Evolutionary conservation across 35 echinoderm and acorn worm species (phyloP), one percentile per base, ranked within the genome.

Genomic region (Eucidaris tribuloides): DNA sequence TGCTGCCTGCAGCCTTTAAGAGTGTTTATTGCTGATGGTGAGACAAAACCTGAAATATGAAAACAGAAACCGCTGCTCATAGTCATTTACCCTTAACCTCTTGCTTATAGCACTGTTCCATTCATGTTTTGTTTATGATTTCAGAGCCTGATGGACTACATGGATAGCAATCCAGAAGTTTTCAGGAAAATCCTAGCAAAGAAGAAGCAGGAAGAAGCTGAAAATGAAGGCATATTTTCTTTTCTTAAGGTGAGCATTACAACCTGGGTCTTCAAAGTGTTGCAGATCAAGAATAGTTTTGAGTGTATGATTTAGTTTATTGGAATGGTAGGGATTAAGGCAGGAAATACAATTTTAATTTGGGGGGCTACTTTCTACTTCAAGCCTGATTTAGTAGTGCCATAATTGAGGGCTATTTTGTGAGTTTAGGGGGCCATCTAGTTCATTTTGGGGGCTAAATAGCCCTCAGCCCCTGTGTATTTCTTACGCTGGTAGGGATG

Each of bases 151-250:
- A 79, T 92, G 55, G 62, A 50, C 30, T 92, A 83, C 33, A 76
- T 92, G 66, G 90, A 87, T 32, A 33, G 81, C 50, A 68, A 92
- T 29, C 84, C 90, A 7, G 77, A 86, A 35, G n/a, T 77, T 2
- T 82, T 82, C 44, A 92, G 74, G 24, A 86, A 76, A 65, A 76
- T 92, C 46, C 45, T 92, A 27, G 83, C 66, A 5, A 86, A 65
- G 68, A 87, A 81, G 38, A 87, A 87, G 50, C 71, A 82, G 77
- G 90, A 92, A 37, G 84, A 92, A 17, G 55, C 70, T 42, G 90
- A 92, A 45, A 92, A 87, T 81, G 84, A 35, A 41, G 84, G 90
- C n/a, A 30, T 92, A 3, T 52, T 92, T 5, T 76, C 90, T 14
- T 92, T 77, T 42, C 38, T 92, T 3, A 92, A 92, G 79, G 88